These are phyloP conservation scores for Pseudochirops cupreus DNA, from an alignment of 2,797 vertebrate species.

Conservation along the genomic window DNA sequence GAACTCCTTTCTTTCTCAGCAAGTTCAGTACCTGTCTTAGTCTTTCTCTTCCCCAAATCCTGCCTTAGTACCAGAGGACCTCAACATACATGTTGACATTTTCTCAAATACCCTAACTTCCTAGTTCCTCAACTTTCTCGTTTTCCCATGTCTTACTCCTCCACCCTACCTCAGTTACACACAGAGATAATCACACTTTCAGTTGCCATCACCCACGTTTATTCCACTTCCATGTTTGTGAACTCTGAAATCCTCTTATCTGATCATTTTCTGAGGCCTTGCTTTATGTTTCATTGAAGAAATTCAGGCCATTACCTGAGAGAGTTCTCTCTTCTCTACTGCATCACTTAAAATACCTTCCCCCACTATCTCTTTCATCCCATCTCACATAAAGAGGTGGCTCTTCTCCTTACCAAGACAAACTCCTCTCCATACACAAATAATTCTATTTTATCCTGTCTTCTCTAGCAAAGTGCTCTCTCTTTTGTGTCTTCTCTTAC, in stretches of 20 bases:
- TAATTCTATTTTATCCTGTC: background rate
- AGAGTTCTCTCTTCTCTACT: background rate
- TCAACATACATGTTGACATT: background rate
- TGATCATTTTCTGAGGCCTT: background rate
- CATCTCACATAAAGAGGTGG: background rate
- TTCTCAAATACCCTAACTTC: background rate
- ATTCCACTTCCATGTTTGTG: background rate
- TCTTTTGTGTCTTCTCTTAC: background rate
- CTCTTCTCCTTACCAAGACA: background rate
- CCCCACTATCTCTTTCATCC: background rate
- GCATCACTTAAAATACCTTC: background rate
- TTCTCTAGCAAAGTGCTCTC: background rate
- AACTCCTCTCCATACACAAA: background rate
- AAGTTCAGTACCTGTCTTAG: background rate
- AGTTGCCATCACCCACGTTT: background rate
- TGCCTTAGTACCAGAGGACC: background rate
- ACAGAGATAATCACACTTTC: background rate
- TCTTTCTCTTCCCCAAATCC: background rate
- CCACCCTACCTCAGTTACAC: background rate
- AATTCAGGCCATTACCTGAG: background rate
- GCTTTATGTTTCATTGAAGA: background rate
- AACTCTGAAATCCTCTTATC: background rate
- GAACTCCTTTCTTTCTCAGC: background rate
- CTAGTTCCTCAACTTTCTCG: background rate
- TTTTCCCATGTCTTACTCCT: background rate